phyloP scores from a whole-genome alignment of 2,797 vertebrate species.

The Chelon auratus region DNA sequence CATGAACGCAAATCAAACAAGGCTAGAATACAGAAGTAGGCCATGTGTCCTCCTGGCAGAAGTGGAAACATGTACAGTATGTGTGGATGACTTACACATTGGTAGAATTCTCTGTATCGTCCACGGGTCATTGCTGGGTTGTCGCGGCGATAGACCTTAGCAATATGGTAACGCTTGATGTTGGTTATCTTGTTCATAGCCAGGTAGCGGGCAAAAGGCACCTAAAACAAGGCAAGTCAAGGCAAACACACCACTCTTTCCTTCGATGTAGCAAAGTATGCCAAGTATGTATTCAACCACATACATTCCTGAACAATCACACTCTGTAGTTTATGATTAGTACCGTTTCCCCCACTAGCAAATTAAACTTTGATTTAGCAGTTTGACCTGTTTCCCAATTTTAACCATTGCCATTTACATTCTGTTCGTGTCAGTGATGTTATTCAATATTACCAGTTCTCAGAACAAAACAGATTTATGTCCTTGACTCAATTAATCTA shows the following conservation, averaged over 20 bases:
- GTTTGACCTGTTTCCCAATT: too few species aligned
- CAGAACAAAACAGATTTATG: too few species aligned
- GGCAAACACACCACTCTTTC: constrained; percentile 36
- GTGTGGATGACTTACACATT: constrained; percentile 89
- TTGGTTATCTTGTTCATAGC: constrained; percentile 97
- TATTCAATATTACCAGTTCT: too few species aligned
- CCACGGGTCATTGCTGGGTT: constrained; percentile 93
- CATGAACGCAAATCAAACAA: neutral
- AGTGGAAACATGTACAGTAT: too few species aligned
- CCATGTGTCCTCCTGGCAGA: too few species aligned
- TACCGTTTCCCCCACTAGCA: too few species aligned
- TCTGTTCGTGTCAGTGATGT: too few species aligned
- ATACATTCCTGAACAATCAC: too few species aligned
- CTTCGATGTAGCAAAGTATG: neutral
- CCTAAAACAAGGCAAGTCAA: constrained; percentile 82
- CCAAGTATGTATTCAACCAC: too few species aligned
- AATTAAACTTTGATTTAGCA: neutral
- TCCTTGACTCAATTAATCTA: too few species aligned
- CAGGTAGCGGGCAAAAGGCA: constrained; percentile 95
- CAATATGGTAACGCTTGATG: constrained; percentile 95
- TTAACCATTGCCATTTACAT: too few species aligned
- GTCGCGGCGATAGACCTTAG: constrained; percentile 96
- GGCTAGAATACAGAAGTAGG: too few species aligned
- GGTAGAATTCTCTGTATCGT: constrained; percentile 96
- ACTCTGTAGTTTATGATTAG: neutral